Conservation (phyloP, 2,113 vertebrate species). For the Hemiprocne comata region DNA sequence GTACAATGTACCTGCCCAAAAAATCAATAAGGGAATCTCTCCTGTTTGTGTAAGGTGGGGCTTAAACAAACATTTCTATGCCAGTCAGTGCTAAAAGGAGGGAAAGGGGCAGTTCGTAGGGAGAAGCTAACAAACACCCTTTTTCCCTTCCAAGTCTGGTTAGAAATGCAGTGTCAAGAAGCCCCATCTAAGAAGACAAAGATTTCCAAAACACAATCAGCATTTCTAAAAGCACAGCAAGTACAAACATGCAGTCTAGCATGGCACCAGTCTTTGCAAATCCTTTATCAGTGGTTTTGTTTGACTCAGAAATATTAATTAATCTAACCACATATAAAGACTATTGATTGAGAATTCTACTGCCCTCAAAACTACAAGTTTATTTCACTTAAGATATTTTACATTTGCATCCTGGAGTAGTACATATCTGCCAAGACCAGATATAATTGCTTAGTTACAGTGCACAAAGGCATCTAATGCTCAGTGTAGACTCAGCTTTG, state of each 20-base stretch:
- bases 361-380: neutral
- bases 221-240: neutral
- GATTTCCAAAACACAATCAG: neutral
- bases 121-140: neutral
- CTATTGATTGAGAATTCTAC: neutral
- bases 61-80: neutral
- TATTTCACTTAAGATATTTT: neutral
- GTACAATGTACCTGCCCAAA: neutral
- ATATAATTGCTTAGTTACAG: neutral
- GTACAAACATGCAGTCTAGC: neutral
- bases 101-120: neutral
- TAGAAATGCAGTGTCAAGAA: neutral
- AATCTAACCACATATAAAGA: neutral
- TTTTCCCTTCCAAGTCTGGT: neutral
- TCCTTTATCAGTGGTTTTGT: neutral
- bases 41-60: neutral
- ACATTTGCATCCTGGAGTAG: neutral
- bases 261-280: neutral
- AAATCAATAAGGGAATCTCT: neutral
- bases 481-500: neutral
- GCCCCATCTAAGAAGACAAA: neutral
- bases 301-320: slow-evolving; percentile 11
- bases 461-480: neutral
- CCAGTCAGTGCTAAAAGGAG: neutral
- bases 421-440: neutral